Evolutionary conservation across 2,113 vertebrate genomes (phyloP), one percentile per base, ranked within the genome.

Genomic region (Amphilophus citrinellus): DNA sequence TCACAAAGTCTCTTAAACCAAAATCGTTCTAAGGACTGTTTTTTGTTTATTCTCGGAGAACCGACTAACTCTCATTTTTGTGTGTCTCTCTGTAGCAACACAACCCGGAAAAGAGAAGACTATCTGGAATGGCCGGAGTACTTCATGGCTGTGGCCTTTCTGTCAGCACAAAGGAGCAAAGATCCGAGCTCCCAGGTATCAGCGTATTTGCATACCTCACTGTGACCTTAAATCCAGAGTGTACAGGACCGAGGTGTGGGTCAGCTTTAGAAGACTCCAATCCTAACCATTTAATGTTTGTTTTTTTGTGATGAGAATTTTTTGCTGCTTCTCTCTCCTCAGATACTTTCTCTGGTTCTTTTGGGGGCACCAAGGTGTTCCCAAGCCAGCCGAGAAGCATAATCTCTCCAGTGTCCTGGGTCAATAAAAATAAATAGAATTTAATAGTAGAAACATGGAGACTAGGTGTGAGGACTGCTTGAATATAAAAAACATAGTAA

Each of bases 111-210:
- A 92, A 95, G 98, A 84, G 96, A 98, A 4, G 97, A 98, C 90
- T 99, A 99, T 90, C 95, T 99, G 92, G 98, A 99, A 76, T 99
- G 98, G 98, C 97, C 97, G 1, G 98, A 99, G 79, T 99, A 99
- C 95, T 99, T 99, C 79, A 99, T 99, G 98, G 97, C 97, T 4
- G 98, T 99, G 35, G 98, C 98, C 7, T 99, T 99, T 94, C 95
- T 99, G 73, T 99, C 98, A 8, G 98, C 98, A 10, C 98, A 99
- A 89, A 97, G 98, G 92, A 99, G 98, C 95, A 99, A 99, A 91
- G 98, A 99, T 92, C 98, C 98, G 42, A 99, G 91, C 93, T 99
- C 98, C 30, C 98, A 87, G 83, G 88, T 87, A 14, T 77, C 7
- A 0, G 63, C 15, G 5, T 66, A 4, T 27, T 27, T 27, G 27